These are phyloP conservation scores for Scarus forsteni DNA, from an alignment of 2,797 vertebrate genomes.

Conservation along the genomic window DNA sequence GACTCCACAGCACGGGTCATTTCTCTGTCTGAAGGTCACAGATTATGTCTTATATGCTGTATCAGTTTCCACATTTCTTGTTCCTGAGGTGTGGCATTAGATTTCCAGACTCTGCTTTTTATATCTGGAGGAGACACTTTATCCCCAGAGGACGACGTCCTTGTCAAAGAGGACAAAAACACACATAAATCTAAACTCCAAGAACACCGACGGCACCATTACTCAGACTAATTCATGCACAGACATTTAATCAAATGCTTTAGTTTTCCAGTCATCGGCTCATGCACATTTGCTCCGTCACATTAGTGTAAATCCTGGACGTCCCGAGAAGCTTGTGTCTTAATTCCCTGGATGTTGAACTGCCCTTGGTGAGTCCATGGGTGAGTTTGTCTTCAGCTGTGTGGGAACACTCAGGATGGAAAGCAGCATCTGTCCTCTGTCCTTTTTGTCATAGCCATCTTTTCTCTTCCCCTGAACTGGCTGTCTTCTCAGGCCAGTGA, in stretches of 20 bases:
- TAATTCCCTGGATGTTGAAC: constrained; percentile 11
- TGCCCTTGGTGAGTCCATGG: constrained; percentile 22
- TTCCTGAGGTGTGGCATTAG: too few relatives aligned
- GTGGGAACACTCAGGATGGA: neutral
- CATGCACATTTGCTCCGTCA: neutral
- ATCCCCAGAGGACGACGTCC: constrained; percentile 41
- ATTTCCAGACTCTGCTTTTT: constrained; percentile 12
- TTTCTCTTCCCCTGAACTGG: neutral
- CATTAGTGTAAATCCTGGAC: neutral
- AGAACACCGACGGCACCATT: neutral
- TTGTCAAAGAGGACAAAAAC: constrained; percentile 5
- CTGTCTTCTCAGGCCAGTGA: neutral
- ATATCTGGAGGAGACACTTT: constrained; percentile 21
- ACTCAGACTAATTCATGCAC: neutral
- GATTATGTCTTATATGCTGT: neutral
- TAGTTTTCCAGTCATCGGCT: neutral
- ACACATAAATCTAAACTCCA: too few relatives aligned
- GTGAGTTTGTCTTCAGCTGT: neutral
- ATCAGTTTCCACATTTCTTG: constrained; percentile 5
- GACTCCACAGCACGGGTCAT: neutral
- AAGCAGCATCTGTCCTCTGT: neutral
- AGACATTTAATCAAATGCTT: neutral
- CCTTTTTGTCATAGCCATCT: constrained; percentile 4
- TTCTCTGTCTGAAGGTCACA: neutral
- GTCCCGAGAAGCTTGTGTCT: constrained; percentile 2